Evolutionary conservation across 2,888 invertebrate genomes (phyloP), one percentile per base, ranked within the genome.

Genomic region (Timema podura): DNA sequence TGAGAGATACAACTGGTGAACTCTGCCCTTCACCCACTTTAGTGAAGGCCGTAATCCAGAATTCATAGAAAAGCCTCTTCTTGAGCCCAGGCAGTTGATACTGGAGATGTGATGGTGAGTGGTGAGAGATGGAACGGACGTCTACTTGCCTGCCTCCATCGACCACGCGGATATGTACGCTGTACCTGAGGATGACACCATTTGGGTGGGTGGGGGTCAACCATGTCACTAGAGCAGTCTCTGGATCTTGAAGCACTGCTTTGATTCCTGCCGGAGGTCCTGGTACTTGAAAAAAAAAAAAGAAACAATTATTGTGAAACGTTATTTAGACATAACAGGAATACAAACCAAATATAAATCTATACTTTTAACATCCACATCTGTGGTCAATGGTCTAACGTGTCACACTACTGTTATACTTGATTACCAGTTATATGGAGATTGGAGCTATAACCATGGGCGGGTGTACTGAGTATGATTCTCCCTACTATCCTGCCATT

Each of bases 41-140:
- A 1, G 82, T 83, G 71, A 78, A 80, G 7, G 82, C 82, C 47
- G 79, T 77, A 7, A 81, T 78, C 69, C 79, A 76, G 73, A 81
- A 85, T 76, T 87, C 86, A 76, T 88, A 88, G 30, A 85, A 83
- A 74, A 85, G 84, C 57, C 83, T 81, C 64, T 80, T 80, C 72
- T 83, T 84, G 69, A 88, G 77, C 68, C 85, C 84, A 67, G 81
- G 82, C 0, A 84, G 83, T 74, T 86, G 84, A 74, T 85, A 85
- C 74, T 85, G 83, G 0, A 73, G 69, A 10, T 70, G 69, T 15
- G 67, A 65, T 7, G 70, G 64, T 49, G 71, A 70, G n/a, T 61
- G 57, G 46, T 72, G 72, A 5, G 71, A 68, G 16, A 73, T 66
- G 11, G 73, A 70, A 5, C 73, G 70, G 15, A 69, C 45, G 67